phyloP scores from a whole-genome alignment of 2,888 invertebrate genomes.

The Caenorhabditis becei region DNA sequence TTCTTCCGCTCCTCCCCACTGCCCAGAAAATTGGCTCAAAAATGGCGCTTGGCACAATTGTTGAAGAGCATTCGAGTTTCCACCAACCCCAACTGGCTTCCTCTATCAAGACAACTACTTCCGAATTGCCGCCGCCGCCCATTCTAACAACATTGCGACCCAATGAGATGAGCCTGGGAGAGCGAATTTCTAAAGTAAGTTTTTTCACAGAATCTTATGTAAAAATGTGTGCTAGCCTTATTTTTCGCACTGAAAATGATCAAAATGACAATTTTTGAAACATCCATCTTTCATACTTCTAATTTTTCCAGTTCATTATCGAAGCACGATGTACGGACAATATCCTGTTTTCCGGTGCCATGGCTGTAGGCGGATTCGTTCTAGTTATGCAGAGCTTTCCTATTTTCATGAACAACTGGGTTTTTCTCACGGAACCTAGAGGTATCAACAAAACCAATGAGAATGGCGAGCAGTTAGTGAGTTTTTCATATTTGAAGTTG shows the following conservation, averaged over 20 bases:
- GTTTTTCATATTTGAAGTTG: too few relatives aligned
- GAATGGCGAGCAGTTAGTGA: conserved; percentile 76
- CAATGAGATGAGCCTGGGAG: conserved; percentile 55
- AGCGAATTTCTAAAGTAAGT: conserved; percentile 59
- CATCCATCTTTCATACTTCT: neutral
- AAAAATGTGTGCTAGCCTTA: too few relatives aligned
- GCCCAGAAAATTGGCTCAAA: conserved; percentile 53
- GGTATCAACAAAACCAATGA: conserved; percentile 79
- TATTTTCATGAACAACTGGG: conserved; percentile 78
- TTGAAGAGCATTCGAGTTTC: conserved; percentile 61
- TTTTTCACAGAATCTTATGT: neutral
- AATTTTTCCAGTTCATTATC: conserved; percentile 64
- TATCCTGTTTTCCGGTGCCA: conserved; percentile 67
- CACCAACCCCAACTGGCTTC: conserved; percentile 44
- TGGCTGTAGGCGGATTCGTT: conserved; percentile 66
- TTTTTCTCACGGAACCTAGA: conserved; percentile 78
- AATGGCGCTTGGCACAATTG: conserved; percentile 68
- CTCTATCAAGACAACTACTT: conserved; percentile 18
- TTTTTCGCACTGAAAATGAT: too few relatives aligned
- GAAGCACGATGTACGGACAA: conserved; percentile 75
- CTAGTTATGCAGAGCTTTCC: conserved; percentile 70
- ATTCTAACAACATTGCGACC: conserved; percentile 8
- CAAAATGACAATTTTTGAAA: too few relatives aligned
- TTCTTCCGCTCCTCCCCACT: conserved; percentile 39
- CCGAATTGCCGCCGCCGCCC: conserved; percentile 20